These are phyloP conservation scores for Heptranchias perlo DNA, from an alignment of 2,113 vertebrate species.

Conservation along the genomic window DNA sequence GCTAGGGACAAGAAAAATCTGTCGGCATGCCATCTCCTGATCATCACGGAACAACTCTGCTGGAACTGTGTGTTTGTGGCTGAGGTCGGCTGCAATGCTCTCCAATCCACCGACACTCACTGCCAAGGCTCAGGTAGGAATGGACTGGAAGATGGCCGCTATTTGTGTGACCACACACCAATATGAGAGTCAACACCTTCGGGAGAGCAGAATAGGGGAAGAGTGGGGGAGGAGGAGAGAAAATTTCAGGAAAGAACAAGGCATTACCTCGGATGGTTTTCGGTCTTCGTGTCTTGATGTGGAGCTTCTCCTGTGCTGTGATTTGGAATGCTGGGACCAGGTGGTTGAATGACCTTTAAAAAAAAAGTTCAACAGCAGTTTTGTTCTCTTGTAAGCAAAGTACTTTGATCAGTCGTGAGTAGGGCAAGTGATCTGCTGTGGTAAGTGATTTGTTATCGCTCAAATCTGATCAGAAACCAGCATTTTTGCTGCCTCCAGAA, in stretches of 20 bases:
- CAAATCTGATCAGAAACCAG: background rate
- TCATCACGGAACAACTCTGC: background rate
- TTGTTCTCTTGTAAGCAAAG: conserved; percentile 20
- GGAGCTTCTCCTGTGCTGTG: conserved; percentile 64
- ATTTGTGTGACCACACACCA: background rate
- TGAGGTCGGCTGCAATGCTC: background rate
- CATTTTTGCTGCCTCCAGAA: background rate
- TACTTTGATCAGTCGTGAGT: background rate
- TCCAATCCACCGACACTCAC: background rate
- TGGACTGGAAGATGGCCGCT: background rate
- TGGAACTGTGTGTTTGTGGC: background rate
- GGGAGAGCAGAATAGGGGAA: background rate
- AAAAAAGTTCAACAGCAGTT: conserved; percentile 47
- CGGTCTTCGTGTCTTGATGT: conserved; percentile 70
- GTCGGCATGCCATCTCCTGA: background rate
- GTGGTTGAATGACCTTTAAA: conserved; percentile 79
- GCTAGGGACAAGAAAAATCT: background rate
- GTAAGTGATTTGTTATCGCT: background rate
- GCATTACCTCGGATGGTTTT: conserved; percentile 86
- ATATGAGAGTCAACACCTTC: no score
- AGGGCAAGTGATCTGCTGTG: background rate
- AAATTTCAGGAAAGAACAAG: background rate
- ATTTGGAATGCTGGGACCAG: conserved; percentile 88
- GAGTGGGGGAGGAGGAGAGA: background rate
- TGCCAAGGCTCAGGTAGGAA: background rate